Base-by-base conservation (phyloP, 2,888 invertebrate genomes). In the Drosophila percnosoma region DNA sequence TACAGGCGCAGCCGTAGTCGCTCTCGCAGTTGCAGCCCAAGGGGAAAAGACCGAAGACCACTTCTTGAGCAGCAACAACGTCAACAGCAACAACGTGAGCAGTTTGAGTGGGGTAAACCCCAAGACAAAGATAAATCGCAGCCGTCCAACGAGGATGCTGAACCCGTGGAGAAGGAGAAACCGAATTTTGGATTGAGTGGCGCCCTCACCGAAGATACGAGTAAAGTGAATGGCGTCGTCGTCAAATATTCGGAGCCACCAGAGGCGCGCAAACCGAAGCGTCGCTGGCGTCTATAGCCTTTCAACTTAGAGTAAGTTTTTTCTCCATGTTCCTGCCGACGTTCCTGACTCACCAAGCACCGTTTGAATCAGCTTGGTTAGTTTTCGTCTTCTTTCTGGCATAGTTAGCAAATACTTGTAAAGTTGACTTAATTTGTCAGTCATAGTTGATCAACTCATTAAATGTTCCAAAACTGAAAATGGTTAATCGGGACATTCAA, bases 181-280 rank as follows among this genome's bases (percentile, higher is more conserved):
- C 98, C 98, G 0, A 97, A 98, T 93, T 98, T 99, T 91, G 97
- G 96, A 7, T 94, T 98, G 0, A 98, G 98, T 11, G 99, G 99
- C 4, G 99, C 99, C 92, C 94, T 99, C 63, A 96, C 98, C 0
- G 99, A 99, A 87, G 99, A 99, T 88, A 96, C 98, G 2, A 99
- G 99, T 92, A 98, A 97, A 4, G 98, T 97, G 63, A 97, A 97
- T 78, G 99, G 99, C 0, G 97, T 99, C 33, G 98, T 99, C 3
- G 96, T 99, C 49, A 99, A 99, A 93, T 99, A 99, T 92, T 96
- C 97, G 1, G 99, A 99, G 92, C 99, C 99, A 0, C 96, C 96
- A 0, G 99, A 99, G 92, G 98, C 99, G 0, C 95, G 98, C 66
- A 99, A 98, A 91, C 99, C 99, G 0, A 98, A 97, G 92, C 95